A percentile compares a stretch with the other conserved stretches of the same genome.
Conservation (phyloP, 2,888 invertebrate genomes). For the Drosophila recens region DNA sequence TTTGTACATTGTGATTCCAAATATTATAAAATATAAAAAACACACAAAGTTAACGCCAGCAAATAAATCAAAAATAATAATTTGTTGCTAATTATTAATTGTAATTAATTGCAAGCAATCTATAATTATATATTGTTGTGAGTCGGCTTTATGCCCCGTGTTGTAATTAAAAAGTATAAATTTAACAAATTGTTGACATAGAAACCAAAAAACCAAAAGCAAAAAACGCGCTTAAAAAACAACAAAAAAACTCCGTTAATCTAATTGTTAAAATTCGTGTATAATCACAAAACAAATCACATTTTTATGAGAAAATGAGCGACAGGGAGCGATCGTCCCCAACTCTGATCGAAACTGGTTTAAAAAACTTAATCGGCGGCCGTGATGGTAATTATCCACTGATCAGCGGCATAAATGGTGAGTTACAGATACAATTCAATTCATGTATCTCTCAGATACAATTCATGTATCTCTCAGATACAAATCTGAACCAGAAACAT, state of each 20-base stretch:
- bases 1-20: constrained; percentile 67
- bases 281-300: constrained; percentile 78
- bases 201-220: constrained; percentile 6
- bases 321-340: constrained; percentile 96
- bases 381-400: constrained; percentile 93
- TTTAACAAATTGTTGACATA: constrained; percentile 11
- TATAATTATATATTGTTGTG: constrained; percentile 47
- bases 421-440: constrained; percentile 66
- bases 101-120: constrained; percentile 44
- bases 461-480: constrained; percentile 1
- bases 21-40: constrained; percentile 8
- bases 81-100: constrained; percentile 39
- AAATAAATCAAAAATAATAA: constrained; percentile 66
- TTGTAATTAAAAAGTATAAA: constrained; percentile 16
- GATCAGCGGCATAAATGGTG: constrained; percentile 90
- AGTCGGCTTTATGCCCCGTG: constrained; percentile 46
- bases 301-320: constrained; percentile 89
- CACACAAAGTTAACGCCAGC: constrained; percentile 51
- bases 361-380: constrained; percentile 92
- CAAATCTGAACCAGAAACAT: not conserved
- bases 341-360: constrained; percentile 94
- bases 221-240: constrained; percentile 2
- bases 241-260: constrained; percentile 28
- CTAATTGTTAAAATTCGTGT: constrained; percentile 74
- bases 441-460: constrained; percentile 1